Percentiles rank a stretch among this genome's conserved stretches.
Conservation (phyloP, 1,140 invertebrate genomes). For the Drosophila varians region DNA sequence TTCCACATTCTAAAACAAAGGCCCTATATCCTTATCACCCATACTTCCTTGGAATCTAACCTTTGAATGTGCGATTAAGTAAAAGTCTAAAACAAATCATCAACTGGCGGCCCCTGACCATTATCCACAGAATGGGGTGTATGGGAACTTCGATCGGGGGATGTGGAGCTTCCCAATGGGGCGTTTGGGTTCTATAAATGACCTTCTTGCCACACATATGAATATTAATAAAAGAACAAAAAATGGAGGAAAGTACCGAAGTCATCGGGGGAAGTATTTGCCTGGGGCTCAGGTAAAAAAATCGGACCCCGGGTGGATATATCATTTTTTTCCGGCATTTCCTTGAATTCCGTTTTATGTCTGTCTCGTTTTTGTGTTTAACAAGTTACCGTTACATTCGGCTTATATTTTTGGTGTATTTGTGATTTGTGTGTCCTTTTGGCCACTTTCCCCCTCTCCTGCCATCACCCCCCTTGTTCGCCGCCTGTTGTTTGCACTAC, state of each 20-base stretch:
- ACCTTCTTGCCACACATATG: slow-evolving; percentile 42
- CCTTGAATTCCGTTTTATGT: slow-evolving; percentile 27
- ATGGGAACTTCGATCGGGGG: slow-evolving; percentile 18
- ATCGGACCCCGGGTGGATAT: slow-evolving; percentile 19
- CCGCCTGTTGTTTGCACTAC: slow-evolving; percentile 32
- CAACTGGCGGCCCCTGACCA: slow-evolving; percentile 11
- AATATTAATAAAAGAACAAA: slow-evolving; percentile 38
- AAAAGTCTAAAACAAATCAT: slow-evolving; percentile 36
- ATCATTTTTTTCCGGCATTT: slow-evolving; percentile 44
- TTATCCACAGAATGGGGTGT: slow-evolving; percentile 6
- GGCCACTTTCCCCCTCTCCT: slow-evolving; percentile 8
- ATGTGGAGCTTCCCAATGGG: slow-evolving; percentile 8
- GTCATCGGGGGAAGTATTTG: slow-evolving; percentile 12
- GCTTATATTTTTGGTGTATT: slow-evolving; percentile 41
- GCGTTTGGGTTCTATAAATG: slow-evolving; percentile 12
- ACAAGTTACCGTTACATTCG: slow-evolving; percentile 64
- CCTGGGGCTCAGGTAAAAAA: slow-evolving; percentile 28
- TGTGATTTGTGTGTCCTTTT: slow-evolving; percentile 38
- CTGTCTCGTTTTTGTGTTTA: slow-evolving; percentile 53
- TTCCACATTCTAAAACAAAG: neutral
- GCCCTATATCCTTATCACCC: slow-evolving; percentile 2
- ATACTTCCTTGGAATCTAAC: slow-evolving; percentile 16
- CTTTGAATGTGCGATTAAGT: slow-evolving; percentile 15
- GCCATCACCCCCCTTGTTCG: neutral
- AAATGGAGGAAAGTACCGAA: neutral